phyloP scores from a whole-genome alignment of 1,140 invertebrate genomes.

The Calycopis cecrops region DNA sequence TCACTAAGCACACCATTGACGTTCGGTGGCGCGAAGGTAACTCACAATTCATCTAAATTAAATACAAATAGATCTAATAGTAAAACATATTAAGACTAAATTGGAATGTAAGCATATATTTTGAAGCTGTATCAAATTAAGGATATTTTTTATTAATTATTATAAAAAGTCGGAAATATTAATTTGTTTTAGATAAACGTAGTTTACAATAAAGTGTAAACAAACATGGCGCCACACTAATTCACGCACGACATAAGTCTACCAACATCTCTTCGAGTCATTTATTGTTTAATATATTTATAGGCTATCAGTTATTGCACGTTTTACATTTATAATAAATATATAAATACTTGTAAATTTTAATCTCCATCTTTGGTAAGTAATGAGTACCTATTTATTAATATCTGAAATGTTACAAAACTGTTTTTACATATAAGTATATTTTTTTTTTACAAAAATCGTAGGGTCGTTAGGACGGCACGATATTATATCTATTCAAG shows the following conservation, averaged over 20 bases:
- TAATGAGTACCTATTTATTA: conserved; percentile 72
- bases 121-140: conserved; percentile 57
- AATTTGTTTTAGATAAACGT: conserved; percentile 41
- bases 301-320: conserved; percentile 73
- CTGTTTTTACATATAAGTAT: conserved; percentile 72
- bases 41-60: conserved; percentile 65
- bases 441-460: conserved; percentile 75
- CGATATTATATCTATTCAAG: conserved; percentile 72
- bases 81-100: conserved; percentile 64
- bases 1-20: not conserved
- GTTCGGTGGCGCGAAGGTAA: conserved; percentile 34
- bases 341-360: conserved; percentile 76
- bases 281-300: conserved; percentile 68
- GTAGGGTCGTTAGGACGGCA: conserved; percentile 74
- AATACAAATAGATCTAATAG: conserved; percentile 53
- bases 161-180: conserved; percentile 39
- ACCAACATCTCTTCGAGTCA: conserved; percentile 60
- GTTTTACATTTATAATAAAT: conserved; percentile 75
- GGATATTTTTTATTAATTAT: conserved; percentile 37
- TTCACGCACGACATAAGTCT: conserved; percentile 33
- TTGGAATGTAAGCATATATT: conserved; percentile 58
- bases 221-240: conserved; percentile 33
- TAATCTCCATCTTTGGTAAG: conserved; percentile 70
- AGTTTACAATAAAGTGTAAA: conserved; percentile 73
- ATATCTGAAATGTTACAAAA: conserved; percentile 74